A percentile compares a stretch with the other conserved stretches of the same genome.
These are phyloP conservation scores for Xyrauchen texanus DNA, from an alignment of 2,113 vertebrate species.

Conservation along the genomic window DNA sequence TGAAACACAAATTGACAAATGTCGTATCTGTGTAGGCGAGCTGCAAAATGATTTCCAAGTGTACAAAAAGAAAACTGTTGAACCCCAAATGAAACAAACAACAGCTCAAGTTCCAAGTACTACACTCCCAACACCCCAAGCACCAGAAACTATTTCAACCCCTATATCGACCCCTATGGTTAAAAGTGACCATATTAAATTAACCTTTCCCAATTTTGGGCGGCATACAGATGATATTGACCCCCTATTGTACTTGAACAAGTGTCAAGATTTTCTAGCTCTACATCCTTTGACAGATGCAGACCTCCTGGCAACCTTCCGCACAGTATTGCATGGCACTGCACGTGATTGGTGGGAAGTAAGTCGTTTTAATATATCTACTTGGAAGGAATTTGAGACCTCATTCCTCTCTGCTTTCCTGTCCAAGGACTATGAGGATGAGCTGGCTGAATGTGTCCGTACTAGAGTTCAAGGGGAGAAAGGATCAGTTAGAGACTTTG, in stretches of 20 bases:
- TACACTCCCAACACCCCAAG: neutral
- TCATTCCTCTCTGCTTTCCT: no score
- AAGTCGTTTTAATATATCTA: no score
- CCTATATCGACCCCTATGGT: neutral
- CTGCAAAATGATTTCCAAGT: neutral
- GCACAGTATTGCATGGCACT: no score
- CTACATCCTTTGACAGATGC: neutral
- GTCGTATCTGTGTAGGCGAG: neutral
- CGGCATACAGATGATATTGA: neutral
- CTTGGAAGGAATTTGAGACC: no score
- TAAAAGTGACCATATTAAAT: neutral
- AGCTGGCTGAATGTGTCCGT: no score
- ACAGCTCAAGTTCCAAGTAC: neutral
- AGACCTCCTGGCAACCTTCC: no score
- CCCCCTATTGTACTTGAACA: neutral
- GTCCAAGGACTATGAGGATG: no score
- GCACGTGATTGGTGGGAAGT: no score
- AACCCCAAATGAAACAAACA: neutral
- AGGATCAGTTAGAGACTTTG: no score
- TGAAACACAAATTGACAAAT: neutral
- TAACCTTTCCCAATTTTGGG: neutral
- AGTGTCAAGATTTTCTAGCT: neutral
- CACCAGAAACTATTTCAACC: neutral
- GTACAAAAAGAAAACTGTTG: neutral
- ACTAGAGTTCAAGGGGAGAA: no score